A percentile compares a stretch with the other conserved stretches of the same genome.
Evolutionary conservation across 2,888 invertebrate species (phyloP).

Genomic region (Drosophila kambysellisi): DNA sequence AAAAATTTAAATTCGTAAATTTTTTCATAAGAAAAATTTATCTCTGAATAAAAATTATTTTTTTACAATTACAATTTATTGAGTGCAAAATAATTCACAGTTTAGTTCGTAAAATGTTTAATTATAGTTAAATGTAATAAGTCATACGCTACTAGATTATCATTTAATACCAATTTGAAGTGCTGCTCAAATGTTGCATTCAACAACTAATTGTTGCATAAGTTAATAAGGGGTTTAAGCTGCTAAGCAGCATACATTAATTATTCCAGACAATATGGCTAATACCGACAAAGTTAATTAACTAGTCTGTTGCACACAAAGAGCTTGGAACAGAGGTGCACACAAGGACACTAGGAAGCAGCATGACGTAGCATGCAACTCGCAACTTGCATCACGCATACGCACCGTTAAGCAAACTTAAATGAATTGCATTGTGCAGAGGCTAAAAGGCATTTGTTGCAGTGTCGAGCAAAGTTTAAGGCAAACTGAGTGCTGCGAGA

Average conservation of each 20-base stretch:
- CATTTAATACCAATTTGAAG: neutral
- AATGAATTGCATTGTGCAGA: slow-evolving; percentile 43
- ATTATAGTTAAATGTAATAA: neutral
- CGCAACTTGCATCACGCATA: slow-evolving; percentile 45
- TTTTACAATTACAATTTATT: neutral
- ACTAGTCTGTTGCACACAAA: slow-evolving; percentile 1
- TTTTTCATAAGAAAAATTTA: neutral
- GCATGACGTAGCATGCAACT: slow-evolving; percentile 1
- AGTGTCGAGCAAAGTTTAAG: slow-evolving; percentile 28
- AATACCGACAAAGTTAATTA: slow-evolving; percentile 27
- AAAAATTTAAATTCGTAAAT: neutral
- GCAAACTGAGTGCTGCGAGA: neutral
- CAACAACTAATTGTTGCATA: neutral
- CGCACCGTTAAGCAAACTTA: slow-evolving; percentile 58
- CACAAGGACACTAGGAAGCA: slow-evolving; percentile 33
- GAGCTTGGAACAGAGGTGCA: slow-evolving; percentile 10
- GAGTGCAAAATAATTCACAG: neutral
- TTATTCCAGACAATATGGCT: neutral
- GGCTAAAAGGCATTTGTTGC: slow-evolving; percentile 33
- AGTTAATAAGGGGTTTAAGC: neutral
- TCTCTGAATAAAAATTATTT: neutral
- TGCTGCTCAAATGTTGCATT: neutral
- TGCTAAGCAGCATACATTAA: neutral
- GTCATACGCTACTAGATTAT: neutral
- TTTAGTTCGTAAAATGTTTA: neutral